Conservation (phyloP, 1,140 invertebrate species). For the Theocolax elegans region DNA sequence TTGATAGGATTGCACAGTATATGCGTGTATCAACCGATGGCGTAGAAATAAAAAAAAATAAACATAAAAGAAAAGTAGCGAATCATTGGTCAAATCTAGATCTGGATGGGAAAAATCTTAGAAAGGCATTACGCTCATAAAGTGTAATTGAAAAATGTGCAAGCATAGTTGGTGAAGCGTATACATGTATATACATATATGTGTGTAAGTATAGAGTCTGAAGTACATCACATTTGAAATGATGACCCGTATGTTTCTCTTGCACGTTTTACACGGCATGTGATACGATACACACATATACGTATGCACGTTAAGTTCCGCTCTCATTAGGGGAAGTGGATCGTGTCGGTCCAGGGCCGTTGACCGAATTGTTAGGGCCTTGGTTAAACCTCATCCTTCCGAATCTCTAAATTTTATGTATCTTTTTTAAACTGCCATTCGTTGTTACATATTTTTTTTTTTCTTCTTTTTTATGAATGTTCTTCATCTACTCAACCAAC, state of each 20-base stretch:
- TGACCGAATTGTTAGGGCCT: neutral
- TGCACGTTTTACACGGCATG: neutral
- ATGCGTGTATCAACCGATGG: too few relatives aligned
- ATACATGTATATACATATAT: too few relatives aligned
- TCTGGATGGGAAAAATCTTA: constrained; percentile 15
- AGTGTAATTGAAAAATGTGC: constrained; percentile 9
- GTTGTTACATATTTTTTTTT: neutral
- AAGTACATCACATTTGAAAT: constrained; percentile 4
- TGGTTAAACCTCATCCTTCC: too few relatives aligned
- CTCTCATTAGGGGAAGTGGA: constrained; percentile 20
- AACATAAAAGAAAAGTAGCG: too few relatives aligned
- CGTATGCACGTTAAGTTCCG: constrained; percentile 4
- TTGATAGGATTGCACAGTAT: too few relatives aligned
- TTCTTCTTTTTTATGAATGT: neutral
- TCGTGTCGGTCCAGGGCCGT: constrained; percentile 6
- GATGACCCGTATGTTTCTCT: constrained; percentile 3
- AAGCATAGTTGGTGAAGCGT: neutral
- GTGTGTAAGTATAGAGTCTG: too few relatives aligned
- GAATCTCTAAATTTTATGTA: neutral
- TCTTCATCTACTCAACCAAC: too few relatives aligned
- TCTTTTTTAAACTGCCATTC: neutral
- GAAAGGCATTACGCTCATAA: constrained; percentile 2
- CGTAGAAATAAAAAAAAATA: too few relatives aligned
- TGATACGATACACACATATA: neutral
- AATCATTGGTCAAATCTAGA: too few relatives aligned